Base-by-base conservation (phyloP, 64 coral and sea anemone species). In the Anthopleura sola region DNA sequence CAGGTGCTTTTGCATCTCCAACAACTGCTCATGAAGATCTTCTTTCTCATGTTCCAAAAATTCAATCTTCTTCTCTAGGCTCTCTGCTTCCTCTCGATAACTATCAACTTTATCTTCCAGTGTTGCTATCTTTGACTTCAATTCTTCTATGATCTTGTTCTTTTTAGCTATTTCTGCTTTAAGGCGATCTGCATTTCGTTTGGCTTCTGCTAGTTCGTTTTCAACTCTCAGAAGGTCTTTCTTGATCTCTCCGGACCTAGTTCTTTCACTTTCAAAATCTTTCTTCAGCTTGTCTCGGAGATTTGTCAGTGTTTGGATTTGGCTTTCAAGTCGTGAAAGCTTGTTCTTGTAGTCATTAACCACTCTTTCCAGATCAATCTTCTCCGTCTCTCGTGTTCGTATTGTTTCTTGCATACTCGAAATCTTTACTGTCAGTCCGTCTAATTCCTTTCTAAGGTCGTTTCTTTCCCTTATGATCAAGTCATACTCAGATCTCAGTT, bases 81-180 rank as follows among this genome's bases (percentile, higher is more conserved):
- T 84, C 26, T 86, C 86, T 36, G 80, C 78, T 64, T 96, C 94
- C 5, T 81, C 90, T 5, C 83, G 49, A 34, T 92, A 78, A 34
- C 74, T 53, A 26, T 96, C 94, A 15, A 92, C 87, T 82, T 92
- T 92, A 75, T 82, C 84, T 56, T 96, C 94, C 40, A 92, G 83
- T 62, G 83, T 49, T 56, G 64, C 28, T 78, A 92, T 88, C 74
- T 68, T 82, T 10, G 79, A 58, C 82, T 90, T 92, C 26, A 92
- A 68, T 23, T 96, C 91, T 50, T 86, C 84, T 82, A 96, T 96
- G n/a, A 68, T 96, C 56, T 96, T 96, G 78, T 92, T 89, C 60
- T 83, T 86, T 78, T 87, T 96, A 49, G 89, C 94, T 14, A 96
- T 82, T 46, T 96, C 94, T 54, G 75, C 87, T 23, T 78, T 96